Evolutionary conservation across 1,140 invertebrate genomes (phyloP).

Genomic region (Ctenoplectra terminalis): DNA sequence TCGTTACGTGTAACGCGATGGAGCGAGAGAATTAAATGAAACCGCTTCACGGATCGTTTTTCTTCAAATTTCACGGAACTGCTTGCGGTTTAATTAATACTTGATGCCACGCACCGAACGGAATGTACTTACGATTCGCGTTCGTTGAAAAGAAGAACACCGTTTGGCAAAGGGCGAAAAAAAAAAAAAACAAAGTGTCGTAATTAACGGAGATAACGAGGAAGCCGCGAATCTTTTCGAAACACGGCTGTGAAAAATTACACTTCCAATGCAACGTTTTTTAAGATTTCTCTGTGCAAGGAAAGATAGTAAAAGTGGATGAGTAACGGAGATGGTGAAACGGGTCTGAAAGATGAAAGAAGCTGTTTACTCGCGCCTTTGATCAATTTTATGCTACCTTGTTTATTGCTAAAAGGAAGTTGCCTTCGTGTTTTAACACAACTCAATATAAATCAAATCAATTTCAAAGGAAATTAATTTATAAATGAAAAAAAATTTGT

Average conservation of each 20-base stretch:
- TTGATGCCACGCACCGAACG: not conserved
- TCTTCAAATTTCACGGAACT: not conserved
- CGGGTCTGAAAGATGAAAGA: not conserved
- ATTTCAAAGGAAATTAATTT: not conserved
- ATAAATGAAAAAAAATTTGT: too few species aligned
- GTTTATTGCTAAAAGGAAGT: not conserved
- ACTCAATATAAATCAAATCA: not conserved
- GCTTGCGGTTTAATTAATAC: slow-evolving; percentile 5
- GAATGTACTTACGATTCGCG: not conserved
- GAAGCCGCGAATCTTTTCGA: not conserved
- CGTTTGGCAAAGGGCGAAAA: too few species aligned
- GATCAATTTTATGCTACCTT: not conserved
- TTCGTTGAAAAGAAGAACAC: not conserved
- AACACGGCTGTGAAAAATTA: not conserved
- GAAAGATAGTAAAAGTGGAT: too few species aligned
- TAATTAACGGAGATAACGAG: slow-evolving; percentile 25
- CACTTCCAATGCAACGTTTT: not conserved
- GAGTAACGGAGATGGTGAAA: not conserved
- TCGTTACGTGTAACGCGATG: slow-evolving; percentile 1
- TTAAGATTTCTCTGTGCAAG: not conserved
- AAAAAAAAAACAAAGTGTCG: too few species aligned
- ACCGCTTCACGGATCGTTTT: not conserved
- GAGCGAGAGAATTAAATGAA: not conserved
- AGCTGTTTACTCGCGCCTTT: not conserved
- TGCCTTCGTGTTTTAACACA: too few species aligned